Conservation (phyloP, 1,140 invertebrate genomes). For the Heliconius eleuchia region DNA sequence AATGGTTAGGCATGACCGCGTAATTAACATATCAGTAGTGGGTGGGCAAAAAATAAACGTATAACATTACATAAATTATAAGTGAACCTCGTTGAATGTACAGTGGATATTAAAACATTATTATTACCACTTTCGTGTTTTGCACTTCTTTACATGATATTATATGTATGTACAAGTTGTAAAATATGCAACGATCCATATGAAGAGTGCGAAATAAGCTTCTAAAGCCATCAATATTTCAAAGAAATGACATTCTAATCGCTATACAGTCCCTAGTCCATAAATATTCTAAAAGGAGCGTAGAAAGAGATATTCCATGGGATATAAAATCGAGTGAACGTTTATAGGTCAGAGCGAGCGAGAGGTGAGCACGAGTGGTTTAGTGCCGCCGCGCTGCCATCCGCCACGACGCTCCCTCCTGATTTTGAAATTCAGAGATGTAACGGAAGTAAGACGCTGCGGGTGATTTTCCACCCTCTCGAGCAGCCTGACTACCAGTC, state of each 20-base stretch:
- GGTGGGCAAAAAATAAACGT: conserved; percentile 40
- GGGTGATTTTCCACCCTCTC: conserved; percentile 63
- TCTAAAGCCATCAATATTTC: conserved; percentile 64
- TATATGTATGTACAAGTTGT: conserved; percentile 34
- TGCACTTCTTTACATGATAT: conserved; percentile 23
- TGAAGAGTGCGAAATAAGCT: conserved; percentile 56
- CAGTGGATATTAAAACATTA: conserved; percentile 17
- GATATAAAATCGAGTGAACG: conserved; percentile 44
- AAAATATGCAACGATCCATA: conserved; percentile 71
- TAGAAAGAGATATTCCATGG: conserved; percentile 61
- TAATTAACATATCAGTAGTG: conserved; percentile 54
- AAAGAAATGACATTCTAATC: conserved; percentile 75
- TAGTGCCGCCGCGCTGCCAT: conserved; percentile 59
- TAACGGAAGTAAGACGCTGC: conserved; percentile 53
- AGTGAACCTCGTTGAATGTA: neutral
- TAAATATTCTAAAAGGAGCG: conserved; percentile 68
- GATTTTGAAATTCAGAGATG: conserved; percentile 49
- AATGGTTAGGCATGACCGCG: conserved; percentile 40
- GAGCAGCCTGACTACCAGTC: conserved; percentile 44
- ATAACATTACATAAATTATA: conserved; percentile 1
- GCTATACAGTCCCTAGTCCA: conserved; percentile 54
- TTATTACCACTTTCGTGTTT: conserved; percentile 37
- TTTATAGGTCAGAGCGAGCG: conserved; percentile 66
- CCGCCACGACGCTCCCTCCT: conserved; percentile 48
- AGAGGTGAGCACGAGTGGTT: conserved; percentile 52